phyloP scores from a whole-genome alignment of 2,888 invertebrate genomes.

The Melanostoma scalare region DNA sequence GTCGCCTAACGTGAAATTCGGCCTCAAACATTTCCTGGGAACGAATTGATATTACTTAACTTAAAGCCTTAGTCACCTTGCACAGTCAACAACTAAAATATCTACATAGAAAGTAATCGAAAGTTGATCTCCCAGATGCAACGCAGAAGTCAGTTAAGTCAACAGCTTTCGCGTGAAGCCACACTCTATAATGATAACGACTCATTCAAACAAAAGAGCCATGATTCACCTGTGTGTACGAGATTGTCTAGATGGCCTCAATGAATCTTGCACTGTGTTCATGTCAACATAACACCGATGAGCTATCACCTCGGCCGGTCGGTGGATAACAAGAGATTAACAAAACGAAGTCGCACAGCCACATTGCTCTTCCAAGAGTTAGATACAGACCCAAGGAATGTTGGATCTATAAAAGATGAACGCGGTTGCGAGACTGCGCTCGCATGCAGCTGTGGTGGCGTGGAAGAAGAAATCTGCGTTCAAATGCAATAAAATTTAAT shows the following conservation, averaged over 20 bases:
- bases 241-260: not conserved
- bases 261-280: not conserved
- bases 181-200: not conserved
- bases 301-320: not conserved
- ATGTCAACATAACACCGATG: not conserved
- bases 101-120: no score
- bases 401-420: not conserved
- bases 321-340: not conserved
- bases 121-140: no score
- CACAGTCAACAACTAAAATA: no score
- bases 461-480: conserved; percentile 17
- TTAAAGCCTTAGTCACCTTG: no score
- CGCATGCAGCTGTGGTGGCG: not conserved
- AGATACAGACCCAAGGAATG: no score
- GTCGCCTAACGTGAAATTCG: no score
- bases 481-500: conserved; percentile 50
- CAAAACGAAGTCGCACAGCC: not conserved
- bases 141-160: not conserved
- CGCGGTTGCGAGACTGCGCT: conserved; percentile 19
- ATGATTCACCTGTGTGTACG: not conserved
- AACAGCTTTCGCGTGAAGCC: not conserved
- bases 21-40: no score
- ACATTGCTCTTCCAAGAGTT: not conserved
- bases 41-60: no score
- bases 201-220: not conserved